A percentile compares a stretch with the other conserved stretches of the same genome.
Evolutionary conservation across 2,797 vertebrate genomes (phyloP).

Genomic region (Rhinichthys osculus): DNA sequence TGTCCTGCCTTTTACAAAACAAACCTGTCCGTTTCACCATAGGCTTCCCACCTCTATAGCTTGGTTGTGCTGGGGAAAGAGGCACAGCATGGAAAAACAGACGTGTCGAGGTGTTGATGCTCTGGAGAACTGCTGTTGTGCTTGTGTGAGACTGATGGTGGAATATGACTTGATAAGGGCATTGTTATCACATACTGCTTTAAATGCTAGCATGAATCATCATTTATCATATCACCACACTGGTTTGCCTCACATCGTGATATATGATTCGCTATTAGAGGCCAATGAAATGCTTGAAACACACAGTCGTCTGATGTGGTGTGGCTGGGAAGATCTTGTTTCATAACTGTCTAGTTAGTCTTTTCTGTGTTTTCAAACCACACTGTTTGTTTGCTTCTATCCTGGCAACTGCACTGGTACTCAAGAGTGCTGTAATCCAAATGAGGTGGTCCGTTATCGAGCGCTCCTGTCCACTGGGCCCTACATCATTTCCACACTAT

Average conservation of each 20-base stretch:
- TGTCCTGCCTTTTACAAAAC: slow-evolving; percentile 43
- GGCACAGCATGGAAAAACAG: slow-evolving; percentile 32
- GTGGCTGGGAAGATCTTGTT: not conserved
- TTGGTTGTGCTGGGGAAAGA: slow-evolving; percentile 6
- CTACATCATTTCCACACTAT: slow-evolving; percentile 11
- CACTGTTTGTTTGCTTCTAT: slow-evolving; percentile 17
- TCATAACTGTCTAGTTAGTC: not conserved
- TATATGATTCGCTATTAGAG: not conserved
- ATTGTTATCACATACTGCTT: slow-evolving; percentile 29
- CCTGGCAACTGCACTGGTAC: not conserved
- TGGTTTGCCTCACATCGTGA: not conserved
- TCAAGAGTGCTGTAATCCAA: slow-evolving; percentile 10
- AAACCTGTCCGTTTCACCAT: slow-evolving; percentile 44
- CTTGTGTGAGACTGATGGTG: slow-evolving; percentile 16
- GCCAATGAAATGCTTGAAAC: not conserved
- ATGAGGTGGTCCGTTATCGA: slow-evolving; percentile 31
- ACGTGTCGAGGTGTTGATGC: slow-evolving; percentile 18
- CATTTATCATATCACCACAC: slow-evolving; percentile 36
- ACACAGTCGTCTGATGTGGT: not conserved
- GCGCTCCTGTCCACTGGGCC: not conserved
- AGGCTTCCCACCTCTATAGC: slow-evolving; percentile 25
- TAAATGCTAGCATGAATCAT: slow-evolving; percentile 24
- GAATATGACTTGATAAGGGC: slow-evolving; percentile 34
- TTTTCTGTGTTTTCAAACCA: not conserved
- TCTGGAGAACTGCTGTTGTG: not conserved